phyloP scores from a whole-genome alignment of 1,140 invertebrate species.

The Bombyx mandarina region DNA sequence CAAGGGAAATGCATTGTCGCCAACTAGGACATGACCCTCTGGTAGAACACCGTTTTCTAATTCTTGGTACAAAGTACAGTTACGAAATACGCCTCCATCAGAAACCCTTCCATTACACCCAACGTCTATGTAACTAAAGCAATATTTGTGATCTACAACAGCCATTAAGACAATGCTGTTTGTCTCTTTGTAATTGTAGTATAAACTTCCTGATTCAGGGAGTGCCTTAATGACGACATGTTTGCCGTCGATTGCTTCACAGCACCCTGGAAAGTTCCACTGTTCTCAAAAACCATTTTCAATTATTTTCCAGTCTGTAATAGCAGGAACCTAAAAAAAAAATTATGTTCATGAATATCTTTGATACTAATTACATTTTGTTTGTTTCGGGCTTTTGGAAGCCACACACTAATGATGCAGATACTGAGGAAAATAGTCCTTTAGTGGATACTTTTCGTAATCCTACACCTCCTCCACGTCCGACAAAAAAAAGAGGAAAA shows the following conservation, averaged over 20 bases:
- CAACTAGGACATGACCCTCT: slow-evolving; percentile 1
- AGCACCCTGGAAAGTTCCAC: slow-evolving; percentile 5
- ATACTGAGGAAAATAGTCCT: background rate
- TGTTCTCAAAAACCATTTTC: background rate
- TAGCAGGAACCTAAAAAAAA: slow-evolving; percentile 7
- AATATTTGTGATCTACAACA: slow-evolving; percentile 3
- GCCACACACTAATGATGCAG: too few species aligned
- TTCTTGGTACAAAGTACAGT: too few species aligned
- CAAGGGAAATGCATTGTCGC: slow-evolving; percentile 12
- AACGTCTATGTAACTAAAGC: slow-evolving; percentile 2
- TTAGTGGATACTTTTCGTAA: background rate
- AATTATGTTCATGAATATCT: background rate
- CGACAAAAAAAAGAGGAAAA: background rate
- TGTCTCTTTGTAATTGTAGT: slow-evolving; percentile 1
- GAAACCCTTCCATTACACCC: background rate
- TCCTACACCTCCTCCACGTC: background rate
- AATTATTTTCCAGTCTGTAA: slow-evolving; percentile 4
- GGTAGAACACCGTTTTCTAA: too few species aligned
- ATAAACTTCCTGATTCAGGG: background rate
- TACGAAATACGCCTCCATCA: too few species aligned
- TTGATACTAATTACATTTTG: background rate
- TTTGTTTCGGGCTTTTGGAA: too few species aligned
- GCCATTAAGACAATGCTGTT: slow-evolving; percentile 3
- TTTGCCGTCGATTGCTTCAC: background rate
- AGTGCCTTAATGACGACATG: slow-evolving; percentile 4